phyloP scores from a whole-genome alignment of 2,113 vertebrate species.

The Chamaetylas fuelleborni region DNA sequence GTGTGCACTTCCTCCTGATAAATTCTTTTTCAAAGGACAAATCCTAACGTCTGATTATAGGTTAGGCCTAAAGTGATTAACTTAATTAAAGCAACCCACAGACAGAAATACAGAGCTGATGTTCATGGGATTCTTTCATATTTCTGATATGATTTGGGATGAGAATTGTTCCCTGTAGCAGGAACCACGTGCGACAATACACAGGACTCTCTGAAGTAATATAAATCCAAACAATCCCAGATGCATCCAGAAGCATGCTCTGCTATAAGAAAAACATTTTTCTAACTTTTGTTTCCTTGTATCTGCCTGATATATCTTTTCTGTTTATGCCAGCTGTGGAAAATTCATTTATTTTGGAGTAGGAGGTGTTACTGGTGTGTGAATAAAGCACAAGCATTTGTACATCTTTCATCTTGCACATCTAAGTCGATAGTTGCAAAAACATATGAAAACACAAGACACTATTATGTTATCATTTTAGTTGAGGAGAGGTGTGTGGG shows the following conservation, averaged over 20 bases:
- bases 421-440: not conserved
- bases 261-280: not conserved
- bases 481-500: not conserved
- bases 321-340: not conserved
- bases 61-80: not conserved
- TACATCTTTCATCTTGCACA: not conserved
- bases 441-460: not conserved
- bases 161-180: not conserved
- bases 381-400: rapidly evolving
- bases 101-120: not conserved
- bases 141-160: not conserved
- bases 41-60: not conserved
- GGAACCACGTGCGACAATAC: not conserved
- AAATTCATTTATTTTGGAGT: not conserved
- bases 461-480: not conserved
- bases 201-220: not conserved
- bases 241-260: not conserved
- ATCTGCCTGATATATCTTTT: not conserved
- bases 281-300: not conserved
- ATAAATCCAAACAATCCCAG: not conserved
- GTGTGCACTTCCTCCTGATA: not conserved
- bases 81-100: conserved; percentile 7
- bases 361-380: not conserved
- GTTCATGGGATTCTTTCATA: not conserved
- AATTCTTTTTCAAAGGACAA: conserved; percentile 9